These are phyloP conservation scores for Prietella phreatophila DNA, from an alignment of 2,113 vertebrate species.

Conservation along the genomic window DNA sequence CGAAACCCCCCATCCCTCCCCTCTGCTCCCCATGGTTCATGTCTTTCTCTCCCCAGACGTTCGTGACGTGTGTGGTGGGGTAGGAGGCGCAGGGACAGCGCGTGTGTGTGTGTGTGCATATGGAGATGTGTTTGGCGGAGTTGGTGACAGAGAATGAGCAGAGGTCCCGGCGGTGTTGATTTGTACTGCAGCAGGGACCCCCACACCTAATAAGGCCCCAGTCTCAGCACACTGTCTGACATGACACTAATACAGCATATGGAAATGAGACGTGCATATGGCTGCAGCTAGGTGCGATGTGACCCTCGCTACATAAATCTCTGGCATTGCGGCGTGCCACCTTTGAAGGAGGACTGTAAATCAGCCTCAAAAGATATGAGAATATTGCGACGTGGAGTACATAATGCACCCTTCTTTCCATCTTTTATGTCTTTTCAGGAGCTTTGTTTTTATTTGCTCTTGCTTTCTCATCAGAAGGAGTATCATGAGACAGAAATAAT, in stretches of 20 bases:
- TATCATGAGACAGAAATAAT: conserved; percentile 55
- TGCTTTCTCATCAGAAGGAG: conserved; percentile 49
- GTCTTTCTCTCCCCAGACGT: conserved; percentile 51
- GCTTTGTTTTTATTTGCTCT: conserved; percentile 52
- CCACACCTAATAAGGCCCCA: conserved; percentile 67
- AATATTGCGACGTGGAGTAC: conserved; percentile 48
- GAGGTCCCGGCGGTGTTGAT: conserved; percentile 56
- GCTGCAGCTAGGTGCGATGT: conserved; percentile 53
- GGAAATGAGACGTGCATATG: conserved; percentile 60
- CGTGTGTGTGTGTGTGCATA: conserved; percentile 43
- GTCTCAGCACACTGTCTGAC: conserved; percentile 56
- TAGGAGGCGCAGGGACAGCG: conserved; percentile 13
- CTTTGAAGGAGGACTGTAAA: conserved; percentile 56
- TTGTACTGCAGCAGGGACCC: conserved; percentile 66
- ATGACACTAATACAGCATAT: conserved; percentile 58
- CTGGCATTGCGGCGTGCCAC: conserved; percentile 29
- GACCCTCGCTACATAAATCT: conserved; percentile 57
- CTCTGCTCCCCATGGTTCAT: conserved; percentile 30
- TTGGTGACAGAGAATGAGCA: conserved; percentile 49
- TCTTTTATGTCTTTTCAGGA: conserved; percentile 50
- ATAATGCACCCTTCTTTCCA: conserved; percentile 44
- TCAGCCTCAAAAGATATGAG: conserved; percentile 57
- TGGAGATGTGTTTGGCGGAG: conserved; percentile 51
- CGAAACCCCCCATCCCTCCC: conserved; percentile 5
- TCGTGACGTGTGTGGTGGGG: conserved; percentile 6